Base-by-base conservation (phyloP, 1,140 invertebrate species). In the Diachasmimorpha longicaudata region DNA sequence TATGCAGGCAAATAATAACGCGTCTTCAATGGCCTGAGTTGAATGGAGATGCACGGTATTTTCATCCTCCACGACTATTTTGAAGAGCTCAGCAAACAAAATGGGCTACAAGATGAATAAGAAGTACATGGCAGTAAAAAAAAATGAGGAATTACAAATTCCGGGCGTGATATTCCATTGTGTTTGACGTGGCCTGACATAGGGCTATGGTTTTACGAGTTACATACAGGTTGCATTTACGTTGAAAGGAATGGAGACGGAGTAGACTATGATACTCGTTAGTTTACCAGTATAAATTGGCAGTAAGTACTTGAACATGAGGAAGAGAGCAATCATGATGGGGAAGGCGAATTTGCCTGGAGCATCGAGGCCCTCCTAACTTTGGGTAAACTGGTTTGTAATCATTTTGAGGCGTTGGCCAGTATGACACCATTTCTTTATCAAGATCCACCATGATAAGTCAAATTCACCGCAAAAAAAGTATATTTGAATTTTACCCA, bases 361-460 rank as follows among this genome's bases (percentile, higher is more conserved):
- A 81, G 81, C 79, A 63, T 67, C 72, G 67, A 31, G 70, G 67
- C 25, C 23, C 21, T 42, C 31, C 25, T 52, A 48, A 75, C 37
- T 70, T 75, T 25, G 39, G 31, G 72, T 68, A 79, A 81, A 83
- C 81, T 79, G 80, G 81, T 82, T 83, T 75, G 75, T 48, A 83
- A 79, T 79, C 75, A 76, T 78, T 81, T 74, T 73, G 76, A 79
- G 78, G 76, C 80, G 74, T 79, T 77, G 75, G 72, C 58, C 31
- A 55, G 68, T 10, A 31, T 39, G 16, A 0, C 21, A 14, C 14
- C 19, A 72, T 48, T 55, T 42, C 14, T 52, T 68, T 69, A 69
- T 76, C 67, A 23, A 25, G 67, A 70, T 70, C 55, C 42, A 71
- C 63, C 74, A 2, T 39, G 25, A 48, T 48, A 52, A 44, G 37